Evolutionary conservation across 2,888 invertebrate species (phyloP), one percentile per base, ranked within the genome.

Genomic region (Caenorhabditis sulstoni): DNA sequence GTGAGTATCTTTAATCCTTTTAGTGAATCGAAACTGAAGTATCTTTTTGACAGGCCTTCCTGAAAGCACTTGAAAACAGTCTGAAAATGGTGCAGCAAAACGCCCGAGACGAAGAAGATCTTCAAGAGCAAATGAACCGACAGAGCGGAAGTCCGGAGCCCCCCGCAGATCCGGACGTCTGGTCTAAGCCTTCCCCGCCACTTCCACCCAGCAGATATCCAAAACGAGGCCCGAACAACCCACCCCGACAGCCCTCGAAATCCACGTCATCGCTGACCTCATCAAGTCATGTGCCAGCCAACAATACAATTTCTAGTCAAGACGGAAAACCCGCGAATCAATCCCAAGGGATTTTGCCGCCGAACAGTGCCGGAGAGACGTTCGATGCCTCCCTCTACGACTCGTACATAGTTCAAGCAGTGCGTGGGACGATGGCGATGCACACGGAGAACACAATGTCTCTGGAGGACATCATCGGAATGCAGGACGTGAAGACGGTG

Each of bases 401-500:
- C 39, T 22, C 67, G 76, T 55, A 57, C 23, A 58, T 79, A 35
- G 74, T 79, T 9, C 79, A 58, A 68, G 79, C 79, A 1, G 65
- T 68, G 1, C 58, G 59, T 3, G 52, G 53, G 3, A 74, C 55
- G 52, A 92, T 79, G 79, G 49, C 50, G 23, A 23, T 59, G 18
- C 22, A 45, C 16, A 57, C 53, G 0, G 79, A 74, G 9, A 55
- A 61, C 39, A 67, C 47, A 0, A 67, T 70, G 61, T 58, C 64
- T 1, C 37, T 66, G 47, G 67, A 80, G 5, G 66, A 66, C 81
- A 92, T 92, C 62, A 92, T 92, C 9, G 92, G 92, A 79, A 86
- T 92, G 66, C 86, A 88, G 4, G 91, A 91, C 52, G 92, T 92
- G 12, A 92, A 92, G 86, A 88, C 95, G 81, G 91, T 98, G 68